Conservation (phyloP, 2,797 vertebrate genomes). For the Podarcis lilfordi region DNA sequence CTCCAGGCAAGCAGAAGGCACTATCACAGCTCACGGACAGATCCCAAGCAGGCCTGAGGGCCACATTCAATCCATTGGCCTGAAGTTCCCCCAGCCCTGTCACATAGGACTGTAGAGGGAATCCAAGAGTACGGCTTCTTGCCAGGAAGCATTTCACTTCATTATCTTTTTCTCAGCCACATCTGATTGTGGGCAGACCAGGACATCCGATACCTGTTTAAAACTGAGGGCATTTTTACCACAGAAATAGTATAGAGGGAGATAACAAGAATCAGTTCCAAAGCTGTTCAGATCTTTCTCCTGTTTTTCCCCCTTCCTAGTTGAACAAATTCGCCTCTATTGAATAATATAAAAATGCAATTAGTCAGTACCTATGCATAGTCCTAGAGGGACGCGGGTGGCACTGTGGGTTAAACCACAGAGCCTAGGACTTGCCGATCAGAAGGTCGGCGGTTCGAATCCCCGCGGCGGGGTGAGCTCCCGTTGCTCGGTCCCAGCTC, state of each 20-base stretch:
- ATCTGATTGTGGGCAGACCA: neutral
- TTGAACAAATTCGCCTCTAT: constrained; percentile 26
- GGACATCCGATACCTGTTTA: neutral
- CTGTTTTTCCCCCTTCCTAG: constrained; percentile 27
- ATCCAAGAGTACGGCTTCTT: neutral
- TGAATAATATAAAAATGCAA: constrained; percentile 16
- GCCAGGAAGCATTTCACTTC: neutral
- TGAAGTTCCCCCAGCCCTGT: no score
- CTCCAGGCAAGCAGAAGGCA: no score
- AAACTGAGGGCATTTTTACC: neutral
- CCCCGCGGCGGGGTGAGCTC: no score
- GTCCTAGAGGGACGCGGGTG: neutral
- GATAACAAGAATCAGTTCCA: neutral
- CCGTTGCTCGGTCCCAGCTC: no score
- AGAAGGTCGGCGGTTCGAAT: no score
- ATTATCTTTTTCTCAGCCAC: neutral
- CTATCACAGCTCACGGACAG: no score
- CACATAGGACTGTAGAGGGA: neutral
- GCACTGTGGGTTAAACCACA: no score
- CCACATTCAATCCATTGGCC: no score
- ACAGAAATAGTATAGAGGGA: neutral
- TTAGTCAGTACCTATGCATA: neutral
- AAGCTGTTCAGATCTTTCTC: neutral
- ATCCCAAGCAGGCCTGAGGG: no score
- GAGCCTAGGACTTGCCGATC: no score